Evolutionary conservation across 2,888 invertebrate genomes (phyloP).

Genomic region (Baronia brevicornis): DNA sequence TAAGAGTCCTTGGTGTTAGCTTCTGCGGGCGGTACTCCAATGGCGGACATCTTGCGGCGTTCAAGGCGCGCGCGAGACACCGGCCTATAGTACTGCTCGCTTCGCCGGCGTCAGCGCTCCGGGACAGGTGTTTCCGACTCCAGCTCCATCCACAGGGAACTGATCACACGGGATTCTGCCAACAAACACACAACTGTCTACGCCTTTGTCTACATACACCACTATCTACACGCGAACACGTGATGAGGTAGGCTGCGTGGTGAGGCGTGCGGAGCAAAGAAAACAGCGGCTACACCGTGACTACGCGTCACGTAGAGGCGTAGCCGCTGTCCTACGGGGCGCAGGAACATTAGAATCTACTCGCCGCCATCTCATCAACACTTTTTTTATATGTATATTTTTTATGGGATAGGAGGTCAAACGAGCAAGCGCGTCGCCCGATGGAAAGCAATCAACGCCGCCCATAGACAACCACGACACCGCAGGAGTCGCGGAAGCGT

Average conservation of each 20-base stretch:
- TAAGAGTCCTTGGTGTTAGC: constrained; percentile 22
- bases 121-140: constrained; percentile 56
- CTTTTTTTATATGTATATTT: not conserved
- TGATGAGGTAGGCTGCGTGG: no score
- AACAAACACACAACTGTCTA: constrained; percentile 5
- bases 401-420: no score
- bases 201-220: no score
- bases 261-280: no score
- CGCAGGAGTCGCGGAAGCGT: no score
- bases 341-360: not conserved
- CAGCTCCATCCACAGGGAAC: constrained; percentile 65
- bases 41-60: constrained; percentile 66
- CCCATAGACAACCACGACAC: no score
- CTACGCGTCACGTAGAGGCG: no score
- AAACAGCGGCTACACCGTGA: no score
- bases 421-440: no score
- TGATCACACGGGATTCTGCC: constrained; percentile 52
- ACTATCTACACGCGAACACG: no score
- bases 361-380: not conserved
- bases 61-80: constrained; percentile 59
- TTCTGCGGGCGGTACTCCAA: constrained; percentile 63
- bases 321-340: not conserved
- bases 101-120: constrained; percentile 70
- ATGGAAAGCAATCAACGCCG: no score
- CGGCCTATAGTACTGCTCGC: constrained; percentile 72